A percentile compares a stretch with the other conserved stretches of the same genome.
Evolutionary conservation across 2,888 invertebrate genomes (phyloP).

Genomic region (Athalia circularis): DNA sequence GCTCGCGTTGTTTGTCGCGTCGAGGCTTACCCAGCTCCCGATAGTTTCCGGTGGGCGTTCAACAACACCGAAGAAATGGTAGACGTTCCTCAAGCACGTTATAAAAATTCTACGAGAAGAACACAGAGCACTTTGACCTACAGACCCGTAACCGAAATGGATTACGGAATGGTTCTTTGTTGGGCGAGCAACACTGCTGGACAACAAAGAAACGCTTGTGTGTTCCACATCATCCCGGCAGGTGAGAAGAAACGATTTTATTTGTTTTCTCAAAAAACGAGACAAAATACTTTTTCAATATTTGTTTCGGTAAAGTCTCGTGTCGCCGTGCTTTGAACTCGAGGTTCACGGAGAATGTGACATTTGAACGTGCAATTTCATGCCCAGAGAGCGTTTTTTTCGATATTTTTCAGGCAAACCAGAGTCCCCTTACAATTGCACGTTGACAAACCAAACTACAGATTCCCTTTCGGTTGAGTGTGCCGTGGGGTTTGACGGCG

Average conservation of each 20-base stretch:
- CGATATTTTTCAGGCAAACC: constrained; percentile 78
- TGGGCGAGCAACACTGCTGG: constrained; percentile 85
- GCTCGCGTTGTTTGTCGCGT: constrained; percentile 89
- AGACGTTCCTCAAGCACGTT: constrained; percentile 84
- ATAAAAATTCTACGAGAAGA: constrained; percentile 77
- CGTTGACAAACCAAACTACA: constrained; percentile 86
- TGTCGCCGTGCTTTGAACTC: too few species aligned
- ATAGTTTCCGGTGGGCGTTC: constrained; percentile 91
- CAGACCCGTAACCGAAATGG: constrained; percentile 84
- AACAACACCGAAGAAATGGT: constrained; percentile 91
- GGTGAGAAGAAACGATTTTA: constrained; percentile 63
- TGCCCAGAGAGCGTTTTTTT: not conserved
- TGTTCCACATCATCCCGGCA: constrained; percentile 84
- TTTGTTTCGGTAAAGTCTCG: not conserved
- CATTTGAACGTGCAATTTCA: not conserved
- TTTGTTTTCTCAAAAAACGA: not conserved
- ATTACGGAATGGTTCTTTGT: constrained; percentile 86
- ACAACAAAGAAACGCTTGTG: constrained; percentile 83
- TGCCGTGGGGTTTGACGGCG: constrained; percentile 85
- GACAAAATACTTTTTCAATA: not conserved
- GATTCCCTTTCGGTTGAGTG: constrained; percentile 86
- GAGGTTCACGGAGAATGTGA: not conserved
- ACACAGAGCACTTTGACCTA: constrained; percentile 82
- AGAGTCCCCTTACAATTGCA: constrained; percentile 86
- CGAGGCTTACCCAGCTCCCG: constrained; percentile 88